These are phyloP conservation scores for Acrobasis consociella DNA, from an alignment of 2,888 invertebrate genomes.

Conservation along the genomic window DNA sequence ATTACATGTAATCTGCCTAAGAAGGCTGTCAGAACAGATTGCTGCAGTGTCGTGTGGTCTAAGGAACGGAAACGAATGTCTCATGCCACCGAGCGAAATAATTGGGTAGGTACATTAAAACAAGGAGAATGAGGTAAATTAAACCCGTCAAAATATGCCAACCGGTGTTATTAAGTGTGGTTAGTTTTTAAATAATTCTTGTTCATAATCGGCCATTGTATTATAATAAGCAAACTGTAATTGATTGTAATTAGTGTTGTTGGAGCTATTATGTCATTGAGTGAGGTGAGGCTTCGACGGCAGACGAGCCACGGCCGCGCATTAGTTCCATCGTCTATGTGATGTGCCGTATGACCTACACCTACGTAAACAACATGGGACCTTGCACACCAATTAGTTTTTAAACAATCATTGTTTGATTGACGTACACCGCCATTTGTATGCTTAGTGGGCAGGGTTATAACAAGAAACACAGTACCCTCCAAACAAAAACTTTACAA, in stretches of 20 bases:
- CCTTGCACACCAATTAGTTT: slow-evolving; percentile 53
- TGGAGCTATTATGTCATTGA: slow-evolving; percentile 50
- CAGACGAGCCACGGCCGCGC: slow-evolving; percentile 47
- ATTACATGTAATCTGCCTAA: slow-evolving; percentile 43
- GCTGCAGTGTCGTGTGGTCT: slow-evolving; percentile 27
- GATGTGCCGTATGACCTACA: slow-evolving; percentile 20
- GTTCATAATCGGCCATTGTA: slow-evolving; percentile 33
- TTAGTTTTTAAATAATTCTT: slow-evolving; percentile 33
- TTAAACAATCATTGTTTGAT: slow-evolving; percentile 21
- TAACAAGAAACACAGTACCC: background rate
- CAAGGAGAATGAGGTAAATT: slow-evolving; percentile 45
- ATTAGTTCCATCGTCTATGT: slow-evolving; percentile 58
- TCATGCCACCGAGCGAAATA: slow-evolving; percentile 32
- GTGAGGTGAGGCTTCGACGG: slow-evolving; percentile 27
- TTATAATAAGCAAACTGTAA: slow-evolving; percentile 34
- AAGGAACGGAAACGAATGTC: slow-evolving; percentile 25
- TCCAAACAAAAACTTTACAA: background rate
- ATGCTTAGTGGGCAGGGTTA: background rate
- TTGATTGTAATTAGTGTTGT: slow-evolving; percentile 46
- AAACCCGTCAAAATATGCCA: slow-evolving; percentile 49
- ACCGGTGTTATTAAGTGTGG: slow-evolving; percentile 41
- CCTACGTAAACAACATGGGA: slow-evolving; percentile 17
- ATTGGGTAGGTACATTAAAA: slow-evolving; percentile 40
- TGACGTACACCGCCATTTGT: slow-evolving; percentile 7
- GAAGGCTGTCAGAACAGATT: slow-evolving; percentile 35